phyloP scores from a whole-genome alignment of 2,797 vertebrate species.

The Ctenopoma multispine region DNA sequence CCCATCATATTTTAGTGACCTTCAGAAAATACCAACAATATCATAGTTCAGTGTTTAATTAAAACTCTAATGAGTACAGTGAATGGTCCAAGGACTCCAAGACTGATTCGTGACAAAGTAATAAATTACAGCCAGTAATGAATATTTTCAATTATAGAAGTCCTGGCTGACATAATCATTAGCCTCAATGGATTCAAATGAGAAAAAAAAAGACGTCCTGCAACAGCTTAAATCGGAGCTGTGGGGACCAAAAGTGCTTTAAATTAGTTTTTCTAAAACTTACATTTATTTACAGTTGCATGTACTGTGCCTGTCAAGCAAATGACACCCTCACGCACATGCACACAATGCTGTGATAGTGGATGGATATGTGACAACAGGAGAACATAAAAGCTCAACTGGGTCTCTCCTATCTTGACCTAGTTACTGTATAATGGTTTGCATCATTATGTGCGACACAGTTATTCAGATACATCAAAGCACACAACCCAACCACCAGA shows the following conservation, averaged over 20 bases:
- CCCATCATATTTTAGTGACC: conserved; percentile 17
- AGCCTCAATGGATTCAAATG: conserved; percentile 22
- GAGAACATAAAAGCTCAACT: conserved; percentile 17
- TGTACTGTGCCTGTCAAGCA: not conserved
- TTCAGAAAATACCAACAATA: conserved; percentile 47
- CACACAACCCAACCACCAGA: conserved; percentile 29
- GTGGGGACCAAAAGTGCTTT: not conserved
- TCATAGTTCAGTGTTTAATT: conserved; percentile 57
- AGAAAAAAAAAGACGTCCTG: conserved; percentile 19
- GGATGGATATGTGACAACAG: conserved; percentile 31
- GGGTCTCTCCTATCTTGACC: conserved; percentile 49
- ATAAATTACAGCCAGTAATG: conserved; percentile 67
- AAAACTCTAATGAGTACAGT: conserved; percentile 56
- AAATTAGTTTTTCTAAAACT: not conserved
- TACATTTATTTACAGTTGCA: conserved; percentile 10
- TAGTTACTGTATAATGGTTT: conserved; percentile 51
- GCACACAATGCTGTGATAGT: conserved; percentile 4
- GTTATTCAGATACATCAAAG: conserved; percentile 60
- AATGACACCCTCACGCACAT: not conserved
- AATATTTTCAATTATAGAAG: conserved; percentile 66
- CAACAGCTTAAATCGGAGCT: conserved; percentile 13
- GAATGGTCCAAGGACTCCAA: conserved; percentile 50
- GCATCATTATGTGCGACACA: conserved; percentile 53
- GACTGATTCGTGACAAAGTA: conserved; percentile 63
- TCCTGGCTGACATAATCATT: conserved; percentile 50